phyloP scores from a whole-genome alignment of 2,797 vertebrate species.

The Oryzias dopingdopingensis region DNA sequence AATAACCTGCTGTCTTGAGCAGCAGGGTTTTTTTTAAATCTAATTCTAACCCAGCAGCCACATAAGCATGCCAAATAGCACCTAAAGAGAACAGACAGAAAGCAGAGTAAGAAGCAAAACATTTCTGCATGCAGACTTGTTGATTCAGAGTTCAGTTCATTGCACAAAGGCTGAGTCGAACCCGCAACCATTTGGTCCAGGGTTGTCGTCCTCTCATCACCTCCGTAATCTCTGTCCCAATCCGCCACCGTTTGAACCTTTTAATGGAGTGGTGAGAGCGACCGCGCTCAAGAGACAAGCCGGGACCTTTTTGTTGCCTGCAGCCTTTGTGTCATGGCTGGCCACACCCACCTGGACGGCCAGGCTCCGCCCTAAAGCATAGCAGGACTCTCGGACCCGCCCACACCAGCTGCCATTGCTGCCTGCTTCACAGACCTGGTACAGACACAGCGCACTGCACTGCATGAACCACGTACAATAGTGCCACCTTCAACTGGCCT shows the following conservation, averaged over 20 bases:
- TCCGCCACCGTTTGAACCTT: constrained; percentile 64
- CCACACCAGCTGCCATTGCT: constrained; percentile 79
- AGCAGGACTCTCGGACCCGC: constrained; percentile 71
- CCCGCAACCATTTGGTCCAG: constrained; percentile 52
- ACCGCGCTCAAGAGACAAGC: constrained; percentile 48
- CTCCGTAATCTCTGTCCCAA: constrained; percentile 66
- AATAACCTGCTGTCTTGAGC: constrained; percentile 73
- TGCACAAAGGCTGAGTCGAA: constrained; percentile 77
- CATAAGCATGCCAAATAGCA: constrained; percentile 69
- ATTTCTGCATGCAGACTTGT: constrained; percentile 74
- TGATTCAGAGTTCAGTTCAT: constrained; percentile 73
- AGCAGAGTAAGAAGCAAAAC: constrained; percentile 25
- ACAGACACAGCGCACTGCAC: constrained; percentile 79
- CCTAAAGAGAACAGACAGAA: constrained; percentile 16
- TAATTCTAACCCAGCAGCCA: constrained; percentile 58
- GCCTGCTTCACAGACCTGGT: constrained; percentile 78
- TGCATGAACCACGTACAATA: constrained; percentile 89
- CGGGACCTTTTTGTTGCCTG: constrained; percentile 65
- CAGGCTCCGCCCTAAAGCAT: constrained; percentile 70
- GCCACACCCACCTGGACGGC: constrained; percentile 58
- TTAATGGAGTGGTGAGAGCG: constrained; percentile 68
- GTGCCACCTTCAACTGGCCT: constrained; percentile 77
- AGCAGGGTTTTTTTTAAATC: constrained; percentile 65
- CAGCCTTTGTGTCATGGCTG: constrained; percentile 64
- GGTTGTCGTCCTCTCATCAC: constrained; percentile 65